Conservation (phyloP, 2,888 invertebrate genomes). For the Polylopha cassiicola region DNA sequence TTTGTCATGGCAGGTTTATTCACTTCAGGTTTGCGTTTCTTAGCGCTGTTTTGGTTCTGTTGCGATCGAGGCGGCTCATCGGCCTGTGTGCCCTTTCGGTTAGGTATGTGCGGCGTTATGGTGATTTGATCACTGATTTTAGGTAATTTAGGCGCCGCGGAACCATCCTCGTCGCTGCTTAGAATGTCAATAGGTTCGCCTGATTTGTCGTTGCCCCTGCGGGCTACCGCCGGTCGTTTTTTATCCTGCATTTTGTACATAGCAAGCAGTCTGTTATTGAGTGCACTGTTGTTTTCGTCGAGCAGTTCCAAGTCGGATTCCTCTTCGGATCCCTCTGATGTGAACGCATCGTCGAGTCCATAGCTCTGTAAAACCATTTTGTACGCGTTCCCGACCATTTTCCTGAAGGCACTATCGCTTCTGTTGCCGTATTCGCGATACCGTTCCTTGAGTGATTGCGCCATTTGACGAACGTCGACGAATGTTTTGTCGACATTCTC, state of each 20-base stretch:
- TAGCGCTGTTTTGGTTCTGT: constrained; percentile 45
- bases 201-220: constrained; percentile 57
- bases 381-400: constrained; percentile 86
- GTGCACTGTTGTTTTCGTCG: constrained; percentile 87
- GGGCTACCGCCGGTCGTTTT: constrained; percentile 57
- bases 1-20: constrained; percentile 42
- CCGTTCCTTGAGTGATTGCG: constrained; percentile 84
- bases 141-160: constrained; percentile 63
- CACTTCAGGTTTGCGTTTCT: constrained; percentile 58
- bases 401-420: constrained; percentile 87
- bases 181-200: constrained; percentile 69
- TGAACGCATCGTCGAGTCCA: constrained; percentile 78
- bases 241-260: constrained; percentile 74
- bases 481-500: constrained; percentile 88
- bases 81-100: constrained; percentile 39
- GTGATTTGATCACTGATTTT: constrained; percentile 72
- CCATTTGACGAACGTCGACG: constrained; percentile 90
- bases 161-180: constrained; percentile 63
- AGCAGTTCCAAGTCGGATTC: constrained; percentile 84
- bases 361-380: constrained; percentile 83
- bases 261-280: constrained; percentile 74
- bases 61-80: constrained; percentile 42
- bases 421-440: constrained; percentile 87
- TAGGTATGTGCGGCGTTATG: constrained; percentile 66
- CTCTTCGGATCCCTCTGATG: constrained; percentile 78